Evolutionary conservation across 2,797 vertebrate genomes (phyloP), one percentile per base, ranked within the genome.

Genomic region (Odontamblyopus lacepedii): DNA sequence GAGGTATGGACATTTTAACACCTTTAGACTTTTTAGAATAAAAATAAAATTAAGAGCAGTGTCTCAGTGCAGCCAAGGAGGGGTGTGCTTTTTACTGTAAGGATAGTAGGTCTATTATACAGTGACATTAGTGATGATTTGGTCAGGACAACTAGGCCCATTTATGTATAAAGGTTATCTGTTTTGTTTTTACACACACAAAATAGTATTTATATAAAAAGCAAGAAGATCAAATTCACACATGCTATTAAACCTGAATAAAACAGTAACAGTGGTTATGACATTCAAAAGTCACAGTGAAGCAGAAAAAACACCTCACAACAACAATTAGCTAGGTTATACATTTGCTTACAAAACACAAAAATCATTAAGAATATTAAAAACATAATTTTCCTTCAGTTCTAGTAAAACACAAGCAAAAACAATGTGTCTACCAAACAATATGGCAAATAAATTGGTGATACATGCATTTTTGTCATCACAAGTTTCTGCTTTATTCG

Each of bases 211-310:
- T 35, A 16, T 32, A 59, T 71, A 59, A 70, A 70, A 71, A 60
- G 67, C 53, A 13, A 60, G 50, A 64, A 44, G 27, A 62, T 35
- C 60, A 38, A 64, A 13, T 16, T 44, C 44, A 26, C 38, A 64
- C 5, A 64, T 41, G 16, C n/a, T 44, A 48, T 26, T 64, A 48
- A 32, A 44, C 62, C 23, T 63, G 19, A 41, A n/a, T n/a, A 32
- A 59, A 35, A 62, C 19, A 38, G 19, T 63, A 57, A 57, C 55
- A 57, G 23, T 57, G 71, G 57, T 61, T 63, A 18, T 35, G 63
- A 83, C 79, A 85, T 85, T 71, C 26, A 65, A 67, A 75, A 13
- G 69, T 64, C 63, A 41, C 35, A 16, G n/a, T 64, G 63, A 64
- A 64, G 23, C 50, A 78, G 78, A 26, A 78, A 61, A 70, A n/a